Conservation (phyloP, 2,113 vertebrate genomes). For the Peromyscus leucopus region DNA sequence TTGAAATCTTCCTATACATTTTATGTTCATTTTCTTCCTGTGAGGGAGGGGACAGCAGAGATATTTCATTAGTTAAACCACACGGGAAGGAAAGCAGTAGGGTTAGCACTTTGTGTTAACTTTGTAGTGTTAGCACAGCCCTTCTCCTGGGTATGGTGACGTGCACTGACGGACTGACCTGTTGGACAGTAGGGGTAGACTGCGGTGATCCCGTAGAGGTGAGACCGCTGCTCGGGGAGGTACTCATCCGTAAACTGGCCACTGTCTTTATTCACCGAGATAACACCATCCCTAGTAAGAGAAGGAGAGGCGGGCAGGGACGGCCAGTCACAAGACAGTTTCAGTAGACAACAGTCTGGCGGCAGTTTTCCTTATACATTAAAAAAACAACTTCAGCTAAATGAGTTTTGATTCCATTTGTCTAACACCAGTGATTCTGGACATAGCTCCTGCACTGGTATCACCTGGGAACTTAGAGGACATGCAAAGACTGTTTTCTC, state of each 20-base stretch:
- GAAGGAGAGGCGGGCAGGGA: neutral
- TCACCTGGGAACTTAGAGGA: neutral
- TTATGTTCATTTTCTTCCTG: conserved; percentile 86
- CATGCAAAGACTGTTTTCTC: neutral
- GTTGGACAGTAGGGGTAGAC: conserved; percentile 93
- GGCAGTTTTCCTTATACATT: neutral
- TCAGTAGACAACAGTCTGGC: neutral
- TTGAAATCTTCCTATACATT: neutral
- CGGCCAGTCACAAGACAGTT: neutral
- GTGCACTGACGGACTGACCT: conserved; percentile 84
- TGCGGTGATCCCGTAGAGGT: conserved; percentile 96
- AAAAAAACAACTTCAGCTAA: neutral
- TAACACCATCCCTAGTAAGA: conserved; percentile 93
- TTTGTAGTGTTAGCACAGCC: no score
- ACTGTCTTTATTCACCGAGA: conserved; percentile 91
- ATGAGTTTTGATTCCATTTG: neutral
- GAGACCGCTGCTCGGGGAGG: conserved; percentile 96
- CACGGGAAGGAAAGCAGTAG: neutral
- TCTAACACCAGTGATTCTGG: neutral
- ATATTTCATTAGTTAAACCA: neutral
- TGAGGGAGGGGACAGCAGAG: conserved; percentile 2
- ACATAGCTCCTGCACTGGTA: neutral
- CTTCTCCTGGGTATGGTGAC: neutral
- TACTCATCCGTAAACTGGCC: conserved; percentile 93
- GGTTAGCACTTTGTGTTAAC: no score